Conservation (phyloP, 2,797 vertebrate species). For the Cuculus canorus region DNA sequence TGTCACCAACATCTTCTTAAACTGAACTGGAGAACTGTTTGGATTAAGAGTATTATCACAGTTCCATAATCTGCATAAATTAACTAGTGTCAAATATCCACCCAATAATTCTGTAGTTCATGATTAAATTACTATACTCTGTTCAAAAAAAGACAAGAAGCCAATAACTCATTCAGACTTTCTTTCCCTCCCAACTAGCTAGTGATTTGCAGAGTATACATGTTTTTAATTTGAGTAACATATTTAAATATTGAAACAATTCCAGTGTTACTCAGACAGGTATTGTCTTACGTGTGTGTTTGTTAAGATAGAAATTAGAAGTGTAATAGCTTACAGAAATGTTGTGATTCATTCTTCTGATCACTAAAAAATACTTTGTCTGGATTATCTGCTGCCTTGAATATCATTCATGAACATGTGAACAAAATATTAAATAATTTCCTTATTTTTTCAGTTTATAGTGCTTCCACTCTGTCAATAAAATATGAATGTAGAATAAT, state of each 20-base stretch:
- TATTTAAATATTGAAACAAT: slow-evolving; percentile 7
- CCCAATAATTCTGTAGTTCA: not conserved
- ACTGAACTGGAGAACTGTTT: not conserved
- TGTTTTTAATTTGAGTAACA: not conserved
- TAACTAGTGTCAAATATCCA: not conserved
- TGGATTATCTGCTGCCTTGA: slow-evolving; percentile 1
- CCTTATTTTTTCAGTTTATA: not conserved
- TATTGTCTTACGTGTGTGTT: not conserved
- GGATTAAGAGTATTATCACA: not conserved
- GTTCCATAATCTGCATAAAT: not conserved
- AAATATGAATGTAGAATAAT: not conserved
- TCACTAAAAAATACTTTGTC: not conserved
- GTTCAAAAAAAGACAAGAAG: not conserved
- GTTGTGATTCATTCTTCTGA: not conserved
- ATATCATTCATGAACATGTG: not conserved
- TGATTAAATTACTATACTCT: not conserved
- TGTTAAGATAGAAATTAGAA: not conserved
- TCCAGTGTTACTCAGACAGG: not conserved
- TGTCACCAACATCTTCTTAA: not conserved
- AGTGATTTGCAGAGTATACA: not conserved
- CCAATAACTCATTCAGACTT: not conserved
- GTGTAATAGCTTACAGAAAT: not conserved
- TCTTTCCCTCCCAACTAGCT: not conserved
- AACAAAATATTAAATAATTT: slow-evolving; percentile 10
- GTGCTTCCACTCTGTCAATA: not conserved